phyloP scores from a whole-genome alignment of 1,140 invertebrate species.

The Aphidius ervi region DNA sequence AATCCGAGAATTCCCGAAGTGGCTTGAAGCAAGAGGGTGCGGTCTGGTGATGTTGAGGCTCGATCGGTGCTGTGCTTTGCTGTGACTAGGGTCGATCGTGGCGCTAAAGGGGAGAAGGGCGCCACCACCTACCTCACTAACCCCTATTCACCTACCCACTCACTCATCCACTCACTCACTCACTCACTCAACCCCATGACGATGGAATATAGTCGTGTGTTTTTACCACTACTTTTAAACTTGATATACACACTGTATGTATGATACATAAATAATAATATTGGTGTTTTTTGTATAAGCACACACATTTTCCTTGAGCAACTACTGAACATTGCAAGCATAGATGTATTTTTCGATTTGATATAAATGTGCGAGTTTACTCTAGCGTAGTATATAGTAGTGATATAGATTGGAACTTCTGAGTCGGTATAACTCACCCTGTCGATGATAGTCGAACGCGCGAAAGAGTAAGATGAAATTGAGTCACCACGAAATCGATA shows the following conservation, averaged over 20 bases:
- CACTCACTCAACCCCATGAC: slow-evolving; percentile 3
- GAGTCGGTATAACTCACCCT: slow-evolving; percentile 44
- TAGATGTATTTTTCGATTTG: not conserved
- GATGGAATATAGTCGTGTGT: slow-evolving; percentile 2
- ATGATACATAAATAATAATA: slow-evolving; percentile 52
- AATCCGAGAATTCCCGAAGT: slow-evolving; percentile 9
- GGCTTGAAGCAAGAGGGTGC: not conserved
- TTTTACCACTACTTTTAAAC: slow-evolving; percentile 1
- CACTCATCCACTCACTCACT: not conserved
- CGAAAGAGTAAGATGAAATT: slow-evolving; percentile 26
- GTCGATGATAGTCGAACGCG: slow-evolving; percentile 39
- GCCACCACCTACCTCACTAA: not conserved
- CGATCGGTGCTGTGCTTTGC: not conserved
- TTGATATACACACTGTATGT: not conserved
- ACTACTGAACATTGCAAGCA: not conserved
- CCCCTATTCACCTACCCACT: too few species aligned
- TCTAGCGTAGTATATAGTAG: slow-evolving; percentile 32
- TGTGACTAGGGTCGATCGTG: not conserved
- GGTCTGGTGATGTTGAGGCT: not conserved
- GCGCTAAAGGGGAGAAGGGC: not conserved
- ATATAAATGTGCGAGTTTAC: slow-evolving; percentile 27
- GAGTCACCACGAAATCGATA: slow-evolving; percentile 49
- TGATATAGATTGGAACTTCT: slow-evolving; percentile 19
- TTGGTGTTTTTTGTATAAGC: slow-evolving; percentile 47
- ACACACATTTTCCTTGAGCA: slow-evolving; percentile 30